Conservation (phyloP, 1,140 invertebrate genomes). For the Hyphantria cunea region DNA sequence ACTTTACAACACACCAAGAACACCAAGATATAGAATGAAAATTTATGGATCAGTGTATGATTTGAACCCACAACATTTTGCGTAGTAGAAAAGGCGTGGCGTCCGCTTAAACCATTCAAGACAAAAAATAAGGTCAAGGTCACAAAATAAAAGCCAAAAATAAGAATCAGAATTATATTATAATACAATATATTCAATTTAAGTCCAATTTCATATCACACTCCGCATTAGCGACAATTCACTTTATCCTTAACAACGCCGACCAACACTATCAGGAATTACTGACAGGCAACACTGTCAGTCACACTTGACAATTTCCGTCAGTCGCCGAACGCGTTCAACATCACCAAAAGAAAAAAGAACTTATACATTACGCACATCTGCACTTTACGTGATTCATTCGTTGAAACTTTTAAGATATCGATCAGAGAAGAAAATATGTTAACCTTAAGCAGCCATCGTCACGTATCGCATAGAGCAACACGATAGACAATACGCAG, state of each 20-base stretch:
- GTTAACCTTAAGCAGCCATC: too few relatives aligned
- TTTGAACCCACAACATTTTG: not conserved
- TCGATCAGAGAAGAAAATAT: too few relatives aligned
- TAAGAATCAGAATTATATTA: conserved; percentile 28
- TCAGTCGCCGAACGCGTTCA: not conserved
- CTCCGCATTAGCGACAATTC: conserved; percentile 15
- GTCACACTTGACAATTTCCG: conserved; percentile 1
- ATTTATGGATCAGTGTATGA: too few relatives aligned
- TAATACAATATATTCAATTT: conserved; percentile 29
- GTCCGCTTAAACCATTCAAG: too few relatives aligned
- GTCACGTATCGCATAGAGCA: too few relatives aligned
- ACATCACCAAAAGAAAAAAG: conserved; percentile 15
- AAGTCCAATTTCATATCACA: conserved; percentile 28
- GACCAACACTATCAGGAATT: not conserved
- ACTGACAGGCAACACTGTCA: conserved; percentile 2
- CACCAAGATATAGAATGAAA: too few relatives aligned
- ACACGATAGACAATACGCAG: too few relatives aligned
- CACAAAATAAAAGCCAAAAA: conserved; percentile 18
- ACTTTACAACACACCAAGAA: too few relatives aligned
- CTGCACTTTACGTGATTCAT: not conserved
- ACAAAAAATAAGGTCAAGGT: too few relatives aligned
- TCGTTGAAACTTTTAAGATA: too few relatives aligned
- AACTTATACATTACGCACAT: conserved; percentile 1
- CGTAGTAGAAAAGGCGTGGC: not conserved
- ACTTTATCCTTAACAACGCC: conserved; percentile 3